These are phyloP conservation scores for Pristionchus pacificus DNA, from an alignment of 1,140 invertebrate species.

Conservation along the genomic window DNA sequence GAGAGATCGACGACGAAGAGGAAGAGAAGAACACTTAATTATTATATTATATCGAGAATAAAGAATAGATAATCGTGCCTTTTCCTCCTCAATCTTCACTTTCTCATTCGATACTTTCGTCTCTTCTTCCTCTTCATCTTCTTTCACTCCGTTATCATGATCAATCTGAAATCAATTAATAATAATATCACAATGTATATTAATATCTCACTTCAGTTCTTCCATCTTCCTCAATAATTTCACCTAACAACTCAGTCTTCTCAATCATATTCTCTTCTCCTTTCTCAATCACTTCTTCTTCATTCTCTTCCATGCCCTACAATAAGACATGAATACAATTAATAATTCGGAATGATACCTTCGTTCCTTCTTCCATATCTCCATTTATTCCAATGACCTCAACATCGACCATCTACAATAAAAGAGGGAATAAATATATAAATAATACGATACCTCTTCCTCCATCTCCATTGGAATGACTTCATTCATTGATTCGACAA, in stretches of 20 bases:
- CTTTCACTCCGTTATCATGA: not conserved
- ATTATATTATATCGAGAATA: not conserved
- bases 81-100: not conserved
- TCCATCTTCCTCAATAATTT: not conserved
- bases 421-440: too few species aligned
- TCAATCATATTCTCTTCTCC: not conserved
- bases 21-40: too few species aligned
- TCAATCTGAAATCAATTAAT: conserved; percentile 1
- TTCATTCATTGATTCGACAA: too few species aligned
- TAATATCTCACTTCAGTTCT: not conserved
- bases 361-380: too few species aligned
- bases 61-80: not conserved
- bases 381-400: too few species aligned
- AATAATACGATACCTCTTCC: too few species aligned
- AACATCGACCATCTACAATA: too few species aligned
- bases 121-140: not conserved
- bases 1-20: conserved; percentile 6
- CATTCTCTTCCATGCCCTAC: not conserved
- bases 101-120: not conserved
- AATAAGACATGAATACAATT: too few species aligned
- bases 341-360: too few species aligned
- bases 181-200: not conserved
- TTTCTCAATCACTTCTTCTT: not conserved
- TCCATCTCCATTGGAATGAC: too few species aligned
- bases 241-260: conserved; percentile 3